These are phyloP conservation scores for Scatophagus argus DNA, from an alignment of 2,113 vertebrate species.

Conservation along the genomic window DNA sequence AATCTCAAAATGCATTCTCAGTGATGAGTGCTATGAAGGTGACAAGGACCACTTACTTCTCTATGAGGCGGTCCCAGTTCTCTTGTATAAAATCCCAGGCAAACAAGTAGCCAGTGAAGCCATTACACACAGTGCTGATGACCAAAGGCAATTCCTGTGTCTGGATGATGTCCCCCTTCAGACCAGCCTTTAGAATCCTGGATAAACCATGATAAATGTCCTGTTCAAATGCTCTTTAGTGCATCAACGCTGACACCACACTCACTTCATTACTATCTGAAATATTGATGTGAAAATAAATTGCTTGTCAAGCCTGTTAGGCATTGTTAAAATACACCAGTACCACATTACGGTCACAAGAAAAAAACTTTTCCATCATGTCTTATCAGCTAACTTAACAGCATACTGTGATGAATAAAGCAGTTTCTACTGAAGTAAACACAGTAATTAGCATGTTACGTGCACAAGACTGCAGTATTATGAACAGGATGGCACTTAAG, in stretches of 20 bases:
- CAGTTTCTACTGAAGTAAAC: no score
- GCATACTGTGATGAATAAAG: no score
- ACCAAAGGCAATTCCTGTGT: slow-evolving; percentile 90
- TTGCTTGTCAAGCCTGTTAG: not conserved
- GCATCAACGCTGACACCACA: not conserved
- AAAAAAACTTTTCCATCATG: no score
- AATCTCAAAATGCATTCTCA: slow-evolving; percentile 1
- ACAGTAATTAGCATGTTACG: not conserved
- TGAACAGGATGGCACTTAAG: not conserved
- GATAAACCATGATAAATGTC: not conserved
- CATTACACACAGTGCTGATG: slow-evolving; percentile 82
- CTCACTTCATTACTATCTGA: not conserved
- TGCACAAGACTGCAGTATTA: not conserved
- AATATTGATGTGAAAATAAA: not conserved
- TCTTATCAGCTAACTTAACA: no score
- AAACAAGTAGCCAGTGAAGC: slow-evolving; percentile 88
- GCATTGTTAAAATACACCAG: not conserved
- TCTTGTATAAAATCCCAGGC: slow-evolving; percentile 96
- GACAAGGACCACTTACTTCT: slow-evolving; percentile 88
- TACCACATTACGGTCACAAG: not conserved
- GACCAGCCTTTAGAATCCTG: slow-evolving; percentile 89
- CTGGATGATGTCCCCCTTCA: slow-evolving; percentile 85
- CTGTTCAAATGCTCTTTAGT: not conserved
- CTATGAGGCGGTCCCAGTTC: slow-evolving; percentile 91
- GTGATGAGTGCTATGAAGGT: no score